Percentiles rank a stretch among this genome's conserved stretches.
These are phyloP conservation scores for Oryctes rhinoceros DNA, from an alignment of 1,140 invertebrate species.

Conservation along the genomic window DNA sequence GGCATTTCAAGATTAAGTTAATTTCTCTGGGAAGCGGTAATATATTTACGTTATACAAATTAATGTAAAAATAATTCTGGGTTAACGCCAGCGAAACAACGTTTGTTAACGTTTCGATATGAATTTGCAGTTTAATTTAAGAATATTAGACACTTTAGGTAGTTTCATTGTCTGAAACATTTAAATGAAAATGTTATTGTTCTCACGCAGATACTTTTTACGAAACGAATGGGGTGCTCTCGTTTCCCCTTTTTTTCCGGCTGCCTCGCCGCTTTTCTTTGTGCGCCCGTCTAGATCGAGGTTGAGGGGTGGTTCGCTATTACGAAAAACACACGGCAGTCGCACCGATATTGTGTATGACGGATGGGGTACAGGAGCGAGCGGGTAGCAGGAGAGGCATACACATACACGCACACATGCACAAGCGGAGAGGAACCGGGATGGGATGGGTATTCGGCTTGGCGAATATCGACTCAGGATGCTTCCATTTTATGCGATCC, in stretches of 20 bases:
- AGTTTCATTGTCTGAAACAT: not conserved
- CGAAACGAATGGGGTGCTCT: constrained; percentile 9
- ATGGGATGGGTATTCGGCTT: constrained; percentile 27
- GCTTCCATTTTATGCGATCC: constrained; percentile 56
- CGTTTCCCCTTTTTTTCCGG: not conserved
- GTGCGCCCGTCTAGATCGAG: constrained; percentile 8
- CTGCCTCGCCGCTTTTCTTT: not conserved
- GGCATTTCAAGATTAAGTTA: no score
- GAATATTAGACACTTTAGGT: no score
- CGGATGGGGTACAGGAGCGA: not conserved
- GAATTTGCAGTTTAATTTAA: no score
- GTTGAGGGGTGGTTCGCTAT: not conserved
- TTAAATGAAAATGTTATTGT: not conserved
- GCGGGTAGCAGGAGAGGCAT: constrained; percentile 9
- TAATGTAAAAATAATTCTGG: no score
- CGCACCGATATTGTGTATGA: constrained; percentile 3
- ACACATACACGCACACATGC: constrained; percentile 26
- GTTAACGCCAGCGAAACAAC: no score
- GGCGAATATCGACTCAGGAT: constrained; percentile 56
- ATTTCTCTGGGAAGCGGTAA: no score
- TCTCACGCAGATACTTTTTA: not conserved
- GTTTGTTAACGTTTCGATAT: no score
- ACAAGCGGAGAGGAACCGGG: not conserved
- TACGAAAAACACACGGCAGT: constrained; percentile 3
- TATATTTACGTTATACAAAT: no score